phyloP scores from a whole-genome alignment of 2,113 vertebrate species.

The Phrynocephalus versicolor region DNA sequence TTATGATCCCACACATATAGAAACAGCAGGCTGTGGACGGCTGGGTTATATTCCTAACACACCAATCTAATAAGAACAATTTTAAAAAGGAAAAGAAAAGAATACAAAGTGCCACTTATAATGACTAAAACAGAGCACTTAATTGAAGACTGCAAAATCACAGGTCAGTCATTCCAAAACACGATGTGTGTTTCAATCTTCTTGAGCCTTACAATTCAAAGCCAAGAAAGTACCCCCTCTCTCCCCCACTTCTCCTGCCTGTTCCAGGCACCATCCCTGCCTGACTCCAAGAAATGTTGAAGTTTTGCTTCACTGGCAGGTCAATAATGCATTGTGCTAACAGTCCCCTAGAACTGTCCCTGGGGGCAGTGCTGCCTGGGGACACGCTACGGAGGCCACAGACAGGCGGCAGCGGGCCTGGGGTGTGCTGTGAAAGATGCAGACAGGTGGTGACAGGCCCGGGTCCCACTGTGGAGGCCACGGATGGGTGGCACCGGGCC shows the following conservation, averaged over 20 bases:
- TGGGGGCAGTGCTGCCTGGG: no score
- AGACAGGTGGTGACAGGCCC: no score
- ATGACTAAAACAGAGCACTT: background rate
- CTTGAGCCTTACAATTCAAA: background rate
- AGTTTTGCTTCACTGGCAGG: background rate
- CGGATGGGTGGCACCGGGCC: no score
- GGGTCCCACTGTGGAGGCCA: no score
- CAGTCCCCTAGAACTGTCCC: background rate
- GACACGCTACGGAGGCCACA: no score
- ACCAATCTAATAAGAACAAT: background rate
- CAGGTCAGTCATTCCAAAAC: background rate
- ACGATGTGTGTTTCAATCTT: background rate
- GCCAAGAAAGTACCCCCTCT: background rate
- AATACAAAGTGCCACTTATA: background rate
- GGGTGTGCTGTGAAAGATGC: no score
- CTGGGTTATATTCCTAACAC: no score
- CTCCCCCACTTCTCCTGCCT: no score
- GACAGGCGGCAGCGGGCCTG: no score
- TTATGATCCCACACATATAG: no score
- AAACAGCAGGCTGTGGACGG: no score
- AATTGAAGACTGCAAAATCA: background rate
- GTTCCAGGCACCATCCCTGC: background rate
- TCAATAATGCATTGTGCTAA: background rate
- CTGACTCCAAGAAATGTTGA: background rate
- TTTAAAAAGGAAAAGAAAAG: background rate